phyloP scores from a whole-genome alignment of 2,113 vertebrate genomes.

The Terrapene triunguis region DNA sequence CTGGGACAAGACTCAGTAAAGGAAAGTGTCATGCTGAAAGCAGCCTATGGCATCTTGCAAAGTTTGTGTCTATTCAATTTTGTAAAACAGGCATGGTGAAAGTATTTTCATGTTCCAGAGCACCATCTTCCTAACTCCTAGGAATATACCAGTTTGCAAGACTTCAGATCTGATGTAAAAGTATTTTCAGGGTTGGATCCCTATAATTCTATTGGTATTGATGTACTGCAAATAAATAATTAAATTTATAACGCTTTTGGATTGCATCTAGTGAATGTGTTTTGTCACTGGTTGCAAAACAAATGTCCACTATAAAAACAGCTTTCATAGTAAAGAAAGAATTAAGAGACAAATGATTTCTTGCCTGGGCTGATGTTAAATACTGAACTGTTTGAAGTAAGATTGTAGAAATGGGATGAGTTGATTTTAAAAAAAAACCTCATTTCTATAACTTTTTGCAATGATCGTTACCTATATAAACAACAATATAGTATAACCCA shows the following conservation, averaged over 20 bases:
- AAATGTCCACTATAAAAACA: background rate
- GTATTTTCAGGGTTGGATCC: background rate
- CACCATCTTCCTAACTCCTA: background rate
- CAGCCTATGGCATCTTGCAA: background rate
- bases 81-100: background rate
- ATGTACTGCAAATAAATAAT: background rate
- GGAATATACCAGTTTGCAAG: background rate
- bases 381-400: background rate
- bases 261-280: background rate
- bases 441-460: background rate
- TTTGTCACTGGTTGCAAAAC: constrained; percentile 4
- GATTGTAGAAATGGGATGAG: background rate
- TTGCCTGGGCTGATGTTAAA: background rate
- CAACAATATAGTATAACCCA: background rate
- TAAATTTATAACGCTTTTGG: background rate
- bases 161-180: background rate
- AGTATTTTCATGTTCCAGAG: background rate
- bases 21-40: background rate
- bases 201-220: background rate
- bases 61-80: background rate
- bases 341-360: background rate
- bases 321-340: background rate
- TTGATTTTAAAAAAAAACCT: background rate
- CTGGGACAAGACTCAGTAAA: background rate
- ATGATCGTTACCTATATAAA: background rate